Conservation (phyloP, 1,140 invertebrate species). For the Drosophila rhopaloa region DNA sequence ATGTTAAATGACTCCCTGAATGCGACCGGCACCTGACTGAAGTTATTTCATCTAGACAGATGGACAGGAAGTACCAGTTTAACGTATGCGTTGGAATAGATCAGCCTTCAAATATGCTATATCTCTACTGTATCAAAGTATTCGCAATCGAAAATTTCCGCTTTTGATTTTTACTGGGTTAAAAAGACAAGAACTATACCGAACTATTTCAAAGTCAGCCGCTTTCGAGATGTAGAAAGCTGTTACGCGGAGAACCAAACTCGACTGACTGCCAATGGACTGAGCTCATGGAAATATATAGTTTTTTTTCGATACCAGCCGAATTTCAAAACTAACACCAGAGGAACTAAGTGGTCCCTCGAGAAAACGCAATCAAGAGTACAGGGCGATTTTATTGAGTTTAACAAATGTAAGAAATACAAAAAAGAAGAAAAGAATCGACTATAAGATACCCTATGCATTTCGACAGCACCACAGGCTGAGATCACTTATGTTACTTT, state of each 20-base stretch:
- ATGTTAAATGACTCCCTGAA: neutral
- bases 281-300: neutral
- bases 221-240: neutral
- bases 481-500: too few relatives aligned
- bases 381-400: too few relatives aligned
- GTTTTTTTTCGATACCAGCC: neutral
- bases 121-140: neutral
- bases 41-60: neutral
- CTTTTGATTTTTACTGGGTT: neutral
- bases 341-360: neutral
- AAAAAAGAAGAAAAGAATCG: too few relatives aligned
- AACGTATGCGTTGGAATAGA: neutral
- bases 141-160: neutral
- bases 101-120: neutral
- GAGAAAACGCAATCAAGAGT: neutral
- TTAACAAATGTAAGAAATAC: too few relatives aligned
- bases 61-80: neutral
- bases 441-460: too few relatives aligned
- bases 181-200: neutral
- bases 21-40: neutral
- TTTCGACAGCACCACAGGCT: too few relatives aligned
- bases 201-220: neutral
- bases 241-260: neutral
- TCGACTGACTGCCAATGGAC: neutral
- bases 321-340: neutral